These are phyloP conservation scores for Sminthurinus signatus DNA, from an alignment of 1,140 invertebrate species.

Conservation along the genomic window DNA sequence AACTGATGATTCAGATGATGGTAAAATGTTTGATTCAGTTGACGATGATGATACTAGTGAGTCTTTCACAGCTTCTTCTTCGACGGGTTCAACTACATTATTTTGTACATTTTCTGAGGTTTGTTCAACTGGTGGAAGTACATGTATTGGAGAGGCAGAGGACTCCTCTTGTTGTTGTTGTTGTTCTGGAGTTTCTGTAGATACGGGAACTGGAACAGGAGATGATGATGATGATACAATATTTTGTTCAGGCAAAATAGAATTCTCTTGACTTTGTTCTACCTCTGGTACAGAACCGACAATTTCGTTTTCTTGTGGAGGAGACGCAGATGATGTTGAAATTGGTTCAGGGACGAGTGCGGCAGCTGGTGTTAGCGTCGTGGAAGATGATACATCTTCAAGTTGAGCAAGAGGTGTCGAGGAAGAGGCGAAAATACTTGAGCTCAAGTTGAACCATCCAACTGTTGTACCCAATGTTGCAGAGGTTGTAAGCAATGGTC, in stretches of 20 bases:
- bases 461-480: slow-evolving; percentile 1
- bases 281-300: too few species aligned
- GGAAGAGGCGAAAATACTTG: slow-evolving; percentile 2
- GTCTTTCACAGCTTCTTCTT: not conserved
- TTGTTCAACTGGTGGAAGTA: not conserved
- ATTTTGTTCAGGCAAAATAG: too few species aligned
- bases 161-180: not conserved
- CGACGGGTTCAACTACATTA: too few species aligned
- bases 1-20: too few species aligned
- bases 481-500: not conserved
- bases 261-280: too few species aligned
- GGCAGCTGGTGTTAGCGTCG: not conserved
- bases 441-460: slow-evolving; percentile 23
- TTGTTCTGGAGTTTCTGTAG: not conserved
- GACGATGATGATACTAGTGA: too few species aligned
- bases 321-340: too few species aligned
- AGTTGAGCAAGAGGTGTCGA: not conserved
- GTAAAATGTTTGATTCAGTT: too few species aligned
- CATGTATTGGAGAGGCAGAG: not conserved
- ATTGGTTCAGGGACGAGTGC: too few species aligned
- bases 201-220: too few species aligned
- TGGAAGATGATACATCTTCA: not conserved
- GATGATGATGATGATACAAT: too few species aligned
- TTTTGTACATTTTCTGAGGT: not conserved
- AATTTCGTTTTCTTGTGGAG: too few species aligned